Percentiles rank a stretch among this genome's conserved stretches.
Evolutionary conservation across 1,140 invertebrate species (phyloP).

Genomic region (Hestina assimilis): DNA sequence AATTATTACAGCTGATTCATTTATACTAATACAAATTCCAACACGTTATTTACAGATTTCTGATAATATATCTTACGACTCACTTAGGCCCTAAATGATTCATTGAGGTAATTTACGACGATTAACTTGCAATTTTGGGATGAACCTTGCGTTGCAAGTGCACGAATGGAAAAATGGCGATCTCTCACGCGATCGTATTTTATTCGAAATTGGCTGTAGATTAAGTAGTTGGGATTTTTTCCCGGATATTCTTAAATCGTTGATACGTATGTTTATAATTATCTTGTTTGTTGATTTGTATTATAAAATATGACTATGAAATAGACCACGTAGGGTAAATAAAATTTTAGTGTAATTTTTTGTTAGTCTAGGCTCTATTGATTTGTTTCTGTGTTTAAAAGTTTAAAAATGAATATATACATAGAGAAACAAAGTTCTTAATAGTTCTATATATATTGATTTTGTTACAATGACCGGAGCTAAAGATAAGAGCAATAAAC

Average conservation of each 20-base stretch:
- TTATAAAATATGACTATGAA: no score
- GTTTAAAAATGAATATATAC: no score
- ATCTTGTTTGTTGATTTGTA: not conserved
- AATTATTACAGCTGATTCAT: no score
- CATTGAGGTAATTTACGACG: conserved; percentile 48
- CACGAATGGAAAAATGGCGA: conserved; percentile 46
- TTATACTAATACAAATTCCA: not conserved
- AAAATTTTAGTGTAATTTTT: no score
- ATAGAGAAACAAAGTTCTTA: no score
- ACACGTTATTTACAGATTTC: not conserved
- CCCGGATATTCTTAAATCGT: not conserved
- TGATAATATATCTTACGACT: conserved; percentile 27
- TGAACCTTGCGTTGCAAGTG: conserved; percentile 48
- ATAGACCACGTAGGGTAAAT: no score
- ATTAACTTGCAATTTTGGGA: conserved; percentile 66
- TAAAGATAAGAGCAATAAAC: no score
- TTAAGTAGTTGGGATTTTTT: conserved; percentile 41
- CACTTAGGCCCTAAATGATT: conserved; percentile 48
- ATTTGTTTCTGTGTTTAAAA: no score
- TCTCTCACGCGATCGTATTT: conserved; percentile 62
- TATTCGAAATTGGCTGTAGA: conserved; percentile 34
- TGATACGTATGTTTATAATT: not conserved
- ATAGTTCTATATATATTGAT: no score
- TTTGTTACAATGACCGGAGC: no score
- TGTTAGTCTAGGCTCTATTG: no score